phyloP scores from a whole-genome alignment of 1,140 invertebrate genomes.

The Drosophila sproati region DNA sequence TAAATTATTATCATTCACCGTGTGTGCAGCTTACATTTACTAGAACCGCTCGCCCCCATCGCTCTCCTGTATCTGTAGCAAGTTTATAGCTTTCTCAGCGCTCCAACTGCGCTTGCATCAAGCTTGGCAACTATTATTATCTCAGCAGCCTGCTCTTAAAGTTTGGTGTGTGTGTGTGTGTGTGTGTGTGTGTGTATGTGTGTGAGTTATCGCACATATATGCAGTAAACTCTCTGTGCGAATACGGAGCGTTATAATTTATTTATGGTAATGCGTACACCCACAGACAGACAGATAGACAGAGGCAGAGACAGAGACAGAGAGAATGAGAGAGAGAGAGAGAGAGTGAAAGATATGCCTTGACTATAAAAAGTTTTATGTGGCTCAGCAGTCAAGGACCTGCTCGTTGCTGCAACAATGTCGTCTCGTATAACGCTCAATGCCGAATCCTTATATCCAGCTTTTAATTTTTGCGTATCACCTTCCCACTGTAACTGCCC shows the following conservation, averaged over 20 bases:
- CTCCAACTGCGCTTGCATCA: conserved; percentile 48
- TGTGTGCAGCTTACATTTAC: conserved; percentile 21
- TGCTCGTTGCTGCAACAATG: conserved; percentile 49
- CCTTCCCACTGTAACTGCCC: conserved; percentile 51
- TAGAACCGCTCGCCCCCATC: conserved; percentile 10
- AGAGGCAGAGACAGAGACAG: not conserved
- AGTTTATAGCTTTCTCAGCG: conserved; percentile 37
- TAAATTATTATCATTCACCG: conserved; percentile 74
- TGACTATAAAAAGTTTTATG: conserved; percentile 64
- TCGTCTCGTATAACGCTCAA: conserved; percentile 70
- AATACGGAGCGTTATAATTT: conserved; percentile 81
- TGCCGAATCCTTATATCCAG: conserved; percentile 75
- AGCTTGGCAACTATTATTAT: conserved; percentile 79
- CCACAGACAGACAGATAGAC: conserved; percentile 31
- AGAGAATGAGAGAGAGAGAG: not conserved
- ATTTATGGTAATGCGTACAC: conserved; percentile 79
- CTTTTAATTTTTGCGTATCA: conserved; percentile 76
- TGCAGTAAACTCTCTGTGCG: conserved; percentile 76
- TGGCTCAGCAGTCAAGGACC: conserved; percentile 24
- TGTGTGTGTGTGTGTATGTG: conserved; percentile 34
- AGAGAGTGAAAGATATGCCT: conserved; percentile 2
- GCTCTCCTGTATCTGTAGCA: conserved; percentile 19
- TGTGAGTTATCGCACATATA: conserved; percentile 72
- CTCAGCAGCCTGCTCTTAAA: conserved; percentile 55
- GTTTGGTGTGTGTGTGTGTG: conserved; percentile 20